Evolutionary conservation across 1,140 invertebrate species (phyloP).

Genomic region (Aphelinus certus): DNA sequence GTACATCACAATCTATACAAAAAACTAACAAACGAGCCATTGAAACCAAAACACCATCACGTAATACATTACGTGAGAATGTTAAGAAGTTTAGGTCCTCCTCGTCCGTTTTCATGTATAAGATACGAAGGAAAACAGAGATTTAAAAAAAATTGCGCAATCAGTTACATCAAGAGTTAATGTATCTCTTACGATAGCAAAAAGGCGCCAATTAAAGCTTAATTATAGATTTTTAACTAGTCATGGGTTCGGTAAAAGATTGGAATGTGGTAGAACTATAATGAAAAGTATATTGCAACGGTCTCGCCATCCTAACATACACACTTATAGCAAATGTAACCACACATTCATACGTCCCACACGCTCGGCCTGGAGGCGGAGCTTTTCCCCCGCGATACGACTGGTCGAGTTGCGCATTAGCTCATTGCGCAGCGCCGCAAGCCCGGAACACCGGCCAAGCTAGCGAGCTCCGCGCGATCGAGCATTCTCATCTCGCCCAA

Average conservation of each 20-base stretch:
- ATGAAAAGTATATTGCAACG: neutral
- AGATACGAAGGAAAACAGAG: slow-evolving; percentile 43
- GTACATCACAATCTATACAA: slow-evolving; percentile 44
- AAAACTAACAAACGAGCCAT: slow-evolving; percentile 36
- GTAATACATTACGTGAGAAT: slow-evolving; percentile 44
- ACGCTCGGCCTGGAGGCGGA: no score
- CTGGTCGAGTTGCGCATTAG: no score
- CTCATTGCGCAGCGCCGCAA: no score
- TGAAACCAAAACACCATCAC: no score
- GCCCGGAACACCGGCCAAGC: no score
- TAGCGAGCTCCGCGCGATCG: no score
- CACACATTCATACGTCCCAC: no score
- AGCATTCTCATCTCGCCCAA: no score
- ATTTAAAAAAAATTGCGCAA: slow-evolving; percentile 39
- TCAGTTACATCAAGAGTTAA: slow-evolving; percentile 35
- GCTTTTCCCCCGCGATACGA: no score
- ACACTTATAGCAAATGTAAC: no score
- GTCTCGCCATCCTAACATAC: no score
- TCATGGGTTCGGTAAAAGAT: slow-evolving; percentile 23
- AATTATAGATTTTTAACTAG: slow-evolving; percentile 29
- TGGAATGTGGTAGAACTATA: slow-evolving; percentile 10
- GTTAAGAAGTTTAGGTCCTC: slow-evolving; percentile 36
- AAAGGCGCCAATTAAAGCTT: slow-evolving; percentile 34
- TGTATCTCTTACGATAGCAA: slow-evolving; percentile 37
- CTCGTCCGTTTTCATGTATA: slow-evolving; percentile 39